Conservation (phyloP, 2,113 vertebrate species). For the Alligator mississippiensis region DNA sequence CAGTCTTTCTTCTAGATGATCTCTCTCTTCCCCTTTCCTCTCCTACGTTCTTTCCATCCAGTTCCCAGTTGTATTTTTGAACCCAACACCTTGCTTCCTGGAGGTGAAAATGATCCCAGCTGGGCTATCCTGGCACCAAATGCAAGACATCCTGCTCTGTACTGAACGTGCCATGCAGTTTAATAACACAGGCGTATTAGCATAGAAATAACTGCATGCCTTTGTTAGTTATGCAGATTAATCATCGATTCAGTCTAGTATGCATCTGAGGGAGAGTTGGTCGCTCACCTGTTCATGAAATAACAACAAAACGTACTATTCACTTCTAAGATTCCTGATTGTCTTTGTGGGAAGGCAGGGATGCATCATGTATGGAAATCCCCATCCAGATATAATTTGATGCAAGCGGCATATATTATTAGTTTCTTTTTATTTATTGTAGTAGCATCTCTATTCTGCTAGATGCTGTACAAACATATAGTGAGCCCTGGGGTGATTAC, state of each 20-base stretch:
- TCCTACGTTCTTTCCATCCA: neutral
- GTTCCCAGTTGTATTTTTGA: neutral
- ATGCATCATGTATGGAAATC: neutral
- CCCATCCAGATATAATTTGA: neutral
- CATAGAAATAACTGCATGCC: neutral
- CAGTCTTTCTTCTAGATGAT: neutral
- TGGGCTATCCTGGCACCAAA: neutral
- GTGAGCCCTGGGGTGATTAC: neutral
- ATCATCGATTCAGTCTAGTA: neutral
- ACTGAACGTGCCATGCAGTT: neutral
- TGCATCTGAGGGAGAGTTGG: neutral
- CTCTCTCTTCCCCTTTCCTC: neutral
- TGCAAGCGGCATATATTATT: neutral
- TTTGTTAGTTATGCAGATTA: conserved; percentile 55
- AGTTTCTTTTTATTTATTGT: neutral
- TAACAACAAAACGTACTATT: neutral
- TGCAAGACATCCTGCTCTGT: neutral
- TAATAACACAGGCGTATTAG: conserved; percentile 5
- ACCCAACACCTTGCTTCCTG: neutral
- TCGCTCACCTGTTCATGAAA: conserved; percentile 1
- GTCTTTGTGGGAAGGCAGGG: neutral
- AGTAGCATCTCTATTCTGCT: neutral
- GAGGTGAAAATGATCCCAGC: neutral
- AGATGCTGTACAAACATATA: neutral
- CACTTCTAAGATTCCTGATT: neutral